phyloP scores from a whole-genome alignment of 37 sponge, comb jelly and placozoan genomes.

The Hormiphora californensis region DNA sequence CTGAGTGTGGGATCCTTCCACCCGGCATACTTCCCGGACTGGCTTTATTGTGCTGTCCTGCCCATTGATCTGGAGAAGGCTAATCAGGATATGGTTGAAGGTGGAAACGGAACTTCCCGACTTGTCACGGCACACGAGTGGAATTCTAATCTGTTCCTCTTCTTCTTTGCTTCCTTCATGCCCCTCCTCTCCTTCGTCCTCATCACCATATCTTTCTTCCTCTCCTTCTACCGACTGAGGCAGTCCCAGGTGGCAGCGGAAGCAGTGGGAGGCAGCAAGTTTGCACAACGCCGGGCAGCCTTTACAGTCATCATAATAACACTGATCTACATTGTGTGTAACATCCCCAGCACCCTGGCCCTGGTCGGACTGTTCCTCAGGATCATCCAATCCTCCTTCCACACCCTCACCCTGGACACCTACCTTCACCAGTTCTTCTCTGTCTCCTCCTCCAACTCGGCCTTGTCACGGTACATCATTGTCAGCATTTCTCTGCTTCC shows the following conservation, averaged over 20 bases:
- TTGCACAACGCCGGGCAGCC: neutral
- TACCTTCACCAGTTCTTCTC: neutral
- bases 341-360: conserved; percentile 19
- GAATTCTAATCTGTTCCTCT: neutral
- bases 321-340: neutral
- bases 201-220: neutral
- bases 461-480: neutral
- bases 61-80: neutral
- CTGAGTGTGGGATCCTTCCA: neutral
- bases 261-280: neutral
- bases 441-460: neutral
- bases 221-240: neutral
- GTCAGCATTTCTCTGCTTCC: neutral
- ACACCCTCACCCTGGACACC: neutral
- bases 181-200: neutral
- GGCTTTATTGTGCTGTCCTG: conserved; percentile 8
- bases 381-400: neutral
- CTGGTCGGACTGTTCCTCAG: neutral
- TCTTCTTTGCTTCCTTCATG: neutral
- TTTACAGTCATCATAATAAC: neutral
- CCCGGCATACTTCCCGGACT: neutral
- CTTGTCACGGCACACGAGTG: neutral
- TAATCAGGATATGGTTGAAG: too few relatives aligned
- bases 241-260: neutral
- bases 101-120: too few relatives aligned